phyloP scores from a whole-genome alignment of 2,888 invertebrate genomes.

The Scaptomyza caliginosa region DNA sequence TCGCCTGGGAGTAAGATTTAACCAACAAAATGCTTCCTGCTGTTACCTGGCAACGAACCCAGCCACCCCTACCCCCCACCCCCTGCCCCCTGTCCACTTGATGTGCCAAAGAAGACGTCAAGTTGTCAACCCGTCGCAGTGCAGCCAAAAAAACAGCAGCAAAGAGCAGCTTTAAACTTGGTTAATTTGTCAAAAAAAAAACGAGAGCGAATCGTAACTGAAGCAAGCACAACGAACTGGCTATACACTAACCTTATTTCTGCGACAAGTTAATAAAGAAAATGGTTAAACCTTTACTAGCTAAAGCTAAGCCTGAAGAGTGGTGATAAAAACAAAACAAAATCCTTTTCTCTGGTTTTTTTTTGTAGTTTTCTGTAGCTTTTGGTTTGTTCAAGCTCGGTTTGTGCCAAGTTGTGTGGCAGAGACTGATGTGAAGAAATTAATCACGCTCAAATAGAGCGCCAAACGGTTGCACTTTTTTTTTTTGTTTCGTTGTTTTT shows the following conservation, averaged over 20 bases:
- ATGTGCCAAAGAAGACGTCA: constrained; percentile 66
- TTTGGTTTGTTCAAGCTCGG: constrained; percentile 25
- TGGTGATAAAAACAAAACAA: constrained; percentile 11
- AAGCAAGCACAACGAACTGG: neutral
- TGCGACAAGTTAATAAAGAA: neutral
- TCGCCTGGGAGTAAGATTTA: constrained; percentile 51
- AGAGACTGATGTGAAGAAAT: constrained; percentile 69
- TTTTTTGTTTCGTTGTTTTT: constrained; percentile 12
- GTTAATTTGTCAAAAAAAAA: constrained; percentile 72
- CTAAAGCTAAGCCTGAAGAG: neutral
- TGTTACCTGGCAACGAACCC: neutral
- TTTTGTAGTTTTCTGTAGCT: too few relatives aligned
- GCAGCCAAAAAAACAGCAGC: constrained; percentile 2
- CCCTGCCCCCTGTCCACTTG: neutral
- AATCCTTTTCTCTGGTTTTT: too few relatives aligned
- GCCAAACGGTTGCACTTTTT: constrained; percentile 34
- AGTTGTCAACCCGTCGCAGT: constrained; percentile 58
- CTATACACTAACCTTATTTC: constrained; percentile 7
- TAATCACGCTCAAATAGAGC: constrained; percentile 77
- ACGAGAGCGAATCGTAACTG: constrained; percentile 5
- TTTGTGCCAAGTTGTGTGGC: constrained; percentile 64
- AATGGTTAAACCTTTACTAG: neutral
- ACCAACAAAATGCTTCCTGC: constrained; percentile 43
- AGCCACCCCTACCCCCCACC: too few relatives aligned
- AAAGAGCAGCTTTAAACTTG: constrained; percentile 53